Evolutionary conservation across 2,888 invertebrate genomes (phyloP), one percentile per base, ranked within the genome.

Genomic region (Eupithecia subumbrata): DNA sequence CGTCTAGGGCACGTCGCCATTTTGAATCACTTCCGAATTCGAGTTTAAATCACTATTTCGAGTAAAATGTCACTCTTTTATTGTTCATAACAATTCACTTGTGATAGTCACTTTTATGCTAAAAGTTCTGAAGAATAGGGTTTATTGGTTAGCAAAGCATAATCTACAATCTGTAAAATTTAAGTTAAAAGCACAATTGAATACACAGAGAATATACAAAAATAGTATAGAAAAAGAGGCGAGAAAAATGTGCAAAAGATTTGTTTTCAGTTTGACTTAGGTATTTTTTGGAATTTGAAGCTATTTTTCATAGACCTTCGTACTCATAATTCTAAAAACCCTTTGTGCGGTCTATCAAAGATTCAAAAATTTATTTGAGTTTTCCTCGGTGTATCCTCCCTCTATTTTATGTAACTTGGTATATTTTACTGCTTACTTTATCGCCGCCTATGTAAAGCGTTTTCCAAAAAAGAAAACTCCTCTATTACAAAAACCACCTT

Each of bases 1-100:
- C 90, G 86, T 79, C 94, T 86, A 5, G 94, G 94, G 82, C 94
- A 94, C 40, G 94, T 94, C 82, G 94, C 84, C 88, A 88, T 88
- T 78, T 85, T 84, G 67, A 63, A 69, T 72, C 25, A 52, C 75
- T 76, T 67, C 70, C 77, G 69, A 75, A 60, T 77, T 79, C 79
- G 73, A 78, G 66, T 73, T 73, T 60, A 72, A 67, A 75, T 78
- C 79, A 76, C 79, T 75, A 73, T 68, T 72, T 43, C 64, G 74
- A n/a, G 68, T 80, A 37, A 72, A 78, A 22, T 67, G 37, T 14
- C 18, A 67, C 67, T 66, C 9, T 11, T 34, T 11, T 22, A 56
- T 40, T n/a, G 66, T 37, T 66, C 66, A 67, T 25, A 60, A 60
- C 34, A 73, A 56, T 48, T 71, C 75, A 75, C 75, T 71, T 30